Conservation (phyloP, 2,888 invertebrate genomes). For the Lapara coniferarum region DNA sequence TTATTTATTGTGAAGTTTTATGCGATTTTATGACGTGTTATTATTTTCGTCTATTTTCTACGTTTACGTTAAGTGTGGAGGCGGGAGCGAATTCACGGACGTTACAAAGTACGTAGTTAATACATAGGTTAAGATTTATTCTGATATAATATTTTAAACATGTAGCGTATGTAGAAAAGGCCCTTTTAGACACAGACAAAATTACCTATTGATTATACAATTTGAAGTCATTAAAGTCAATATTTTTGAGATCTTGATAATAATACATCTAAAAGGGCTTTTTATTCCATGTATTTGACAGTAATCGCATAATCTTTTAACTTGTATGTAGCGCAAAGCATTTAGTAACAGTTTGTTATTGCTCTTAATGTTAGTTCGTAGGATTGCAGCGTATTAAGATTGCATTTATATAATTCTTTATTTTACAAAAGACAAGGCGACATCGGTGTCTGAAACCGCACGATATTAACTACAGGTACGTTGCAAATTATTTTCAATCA, state of each 20-base stretch:
- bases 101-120: neutral
- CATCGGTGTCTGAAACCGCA: neutral
- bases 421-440: constrained; percentile 1
- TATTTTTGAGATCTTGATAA: neutral
- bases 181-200: neutral
- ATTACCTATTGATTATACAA: neutral
- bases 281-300: neutral
- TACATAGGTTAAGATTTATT: neutral
- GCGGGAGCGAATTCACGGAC: constrained; percentile 5
- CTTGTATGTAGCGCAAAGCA: constrained; percentile 4
- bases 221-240: neutral
- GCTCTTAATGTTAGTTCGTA: constrained; percentile 21
- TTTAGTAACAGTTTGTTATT: neutral
- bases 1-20: constrained; percentile 22
- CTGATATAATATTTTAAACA: neutral
- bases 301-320: neutral
- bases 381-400: constrained; percentile 9
- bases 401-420: constrained; percentile 11
- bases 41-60: constrained; percentile 1
- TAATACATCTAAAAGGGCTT: constrained; percentile 7
- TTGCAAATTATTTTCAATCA: constrained; percentile 1
- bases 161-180: neutral
- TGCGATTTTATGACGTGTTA: constrained; percentile 16
- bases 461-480: neutral
- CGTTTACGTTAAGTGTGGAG: neutral